These are phyloP conservation scores for Agraylea sexmaculata DNA, from an alignment of 1,140 invertebrate genomes.

Conservation along the genomic window DNA sequence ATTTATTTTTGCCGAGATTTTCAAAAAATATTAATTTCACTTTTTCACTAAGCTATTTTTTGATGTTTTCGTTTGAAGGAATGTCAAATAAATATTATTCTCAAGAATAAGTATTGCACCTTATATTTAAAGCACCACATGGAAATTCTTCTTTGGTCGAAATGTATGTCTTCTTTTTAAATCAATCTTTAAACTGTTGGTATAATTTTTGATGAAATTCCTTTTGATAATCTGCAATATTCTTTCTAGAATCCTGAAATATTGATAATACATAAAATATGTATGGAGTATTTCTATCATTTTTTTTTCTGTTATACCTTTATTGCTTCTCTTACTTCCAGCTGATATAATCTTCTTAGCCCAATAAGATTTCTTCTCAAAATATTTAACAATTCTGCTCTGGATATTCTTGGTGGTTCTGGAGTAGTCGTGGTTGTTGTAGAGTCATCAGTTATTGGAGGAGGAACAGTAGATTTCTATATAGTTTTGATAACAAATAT, in stretches of 20 bases:
- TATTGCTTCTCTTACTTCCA: slow-evolving; percentile 24
- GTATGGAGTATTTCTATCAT: not conserved
- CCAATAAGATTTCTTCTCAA: slow-evolving; percentile 37
- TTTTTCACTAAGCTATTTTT: not conserved
- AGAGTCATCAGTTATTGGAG: slow-evolving; percentile 13
- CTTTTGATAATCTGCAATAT: slow-evolving; percentile 18
- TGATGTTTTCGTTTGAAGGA: not conserved
- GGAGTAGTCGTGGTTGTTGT: slow-evolving; percentile 23
- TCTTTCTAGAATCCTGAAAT: slow-evolving; percentile 20
- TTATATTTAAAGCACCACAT: too few relatives aligned
- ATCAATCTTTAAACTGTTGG: slow-evolving; percentile 18
- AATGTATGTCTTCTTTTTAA: too few relatives aligned
- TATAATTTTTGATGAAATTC: slow-evolving; percentile 19
- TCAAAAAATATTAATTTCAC: slow-evolving; percentile 1
- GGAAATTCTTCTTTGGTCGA: too few relatives aligned
- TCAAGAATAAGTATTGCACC: not conserved
- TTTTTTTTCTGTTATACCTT: slow-evolving; percentile 9
- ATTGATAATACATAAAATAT: slow-evolving; percentile 4
- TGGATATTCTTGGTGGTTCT: slow-evolving; percentile 30
- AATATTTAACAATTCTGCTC: slow-evolving; percentile 34
- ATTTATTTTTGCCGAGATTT: not conserved
- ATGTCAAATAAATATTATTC: too few relatives aligned
- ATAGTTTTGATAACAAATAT: slow-evolving; percentile 5
- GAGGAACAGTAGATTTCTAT: slow-evolving; percentile 11
- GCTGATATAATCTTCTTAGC: slow-evolving; percentile 30